Percentiles rank a stretch among this genome's conserved stretches.
These are phyloP conservation scores for Laothoe populi DNA, from an alignment of 2,888 invertebrate species.

Conservation along the genomic window DNA sequence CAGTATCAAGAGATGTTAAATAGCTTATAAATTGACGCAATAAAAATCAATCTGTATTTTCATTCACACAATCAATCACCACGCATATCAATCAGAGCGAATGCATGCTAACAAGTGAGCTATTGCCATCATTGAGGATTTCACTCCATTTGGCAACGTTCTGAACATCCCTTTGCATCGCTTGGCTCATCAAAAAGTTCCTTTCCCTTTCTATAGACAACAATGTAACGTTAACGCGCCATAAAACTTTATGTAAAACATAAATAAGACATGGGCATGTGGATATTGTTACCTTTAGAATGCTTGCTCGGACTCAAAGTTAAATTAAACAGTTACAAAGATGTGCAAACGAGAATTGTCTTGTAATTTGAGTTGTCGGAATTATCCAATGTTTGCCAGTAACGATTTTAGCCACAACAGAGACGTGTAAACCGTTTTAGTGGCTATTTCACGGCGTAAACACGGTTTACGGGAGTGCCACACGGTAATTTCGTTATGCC, in stretches of 20 bases:
- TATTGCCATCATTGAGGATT: conserved; percentile 15
- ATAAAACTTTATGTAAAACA: conserved; percentile 41
- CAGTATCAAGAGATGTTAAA: conserved; percentile 22
- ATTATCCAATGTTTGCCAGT: conserved; percentile 33
- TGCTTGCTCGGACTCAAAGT: conserved; percentile 30
- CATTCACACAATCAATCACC: conserved; percentile 20
- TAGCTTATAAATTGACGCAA: conserved; percentile 26
- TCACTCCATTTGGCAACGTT: conserved; percentile 5
- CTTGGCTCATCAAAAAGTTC: not conserved
- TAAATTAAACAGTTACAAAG: conserved; percentile 35
- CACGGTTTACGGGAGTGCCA: conserved; percentile 40
- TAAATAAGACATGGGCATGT: conserved; percentile 39
- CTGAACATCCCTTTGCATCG: conserved; percentile 16
- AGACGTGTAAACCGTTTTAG: conserved; percentile 47
- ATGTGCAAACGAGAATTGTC: conserved; percentile 31
- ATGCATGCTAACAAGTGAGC: conserved; percentile 16
- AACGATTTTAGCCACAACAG: conserved; percentile 40
- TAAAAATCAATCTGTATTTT: conserved; percentile 21
- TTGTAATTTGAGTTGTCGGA: conserved; percentile 31
- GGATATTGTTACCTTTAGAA: conserved; percentile 33
- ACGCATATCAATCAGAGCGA: conserved; percentile 23
- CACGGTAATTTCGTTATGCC: conserved; percentile 52
- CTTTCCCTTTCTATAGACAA: conserved; percentile 37
- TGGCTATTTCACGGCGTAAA: conserved; percentile 50
- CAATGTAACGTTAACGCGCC: conserved; percentile 39